Evolutionary conservation across 1,140 invertebrate genomes (phyloP).

Genomic region (Papilio dardanus): DNA sequence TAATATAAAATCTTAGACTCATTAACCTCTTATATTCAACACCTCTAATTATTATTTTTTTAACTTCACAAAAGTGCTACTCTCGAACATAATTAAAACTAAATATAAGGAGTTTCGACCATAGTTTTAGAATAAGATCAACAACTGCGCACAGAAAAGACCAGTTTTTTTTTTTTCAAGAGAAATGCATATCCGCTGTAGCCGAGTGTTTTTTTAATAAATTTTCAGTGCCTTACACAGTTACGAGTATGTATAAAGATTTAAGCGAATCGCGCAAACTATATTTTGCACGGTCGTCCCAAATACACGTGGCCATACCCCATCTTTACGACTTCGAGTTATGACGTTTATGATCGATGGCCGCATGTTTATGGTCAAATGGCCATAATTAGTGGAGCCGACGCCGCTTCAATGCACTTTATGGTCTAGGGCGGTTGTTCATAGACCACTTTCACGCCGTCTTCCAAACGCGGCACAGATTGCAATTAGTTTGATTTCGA

Average conservation of each 20-base stretch:
- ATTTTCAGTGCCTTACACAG: too few species aligned
- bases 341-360: constrained; percentile 76
- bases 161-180: too few species aligned
- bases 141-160: too few species aligned
- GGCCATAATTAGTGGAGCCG: constrained; percentile 68
- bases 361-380: constrained; percentile 71
- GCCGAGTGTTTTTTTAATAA: background rate
- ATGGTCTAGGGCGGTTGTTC: constrained; percentile 59
- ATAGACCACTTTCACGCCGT: constrained; percentile 68
- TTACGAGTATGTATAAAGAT: background rate
- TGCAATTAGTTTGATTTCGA: constrained; percentile 18
- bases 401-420: constrained; percentile 55
- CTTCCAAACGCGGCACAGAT: constrained; percentile 39
- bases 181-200: too few species aligned
- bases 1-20: background rate
- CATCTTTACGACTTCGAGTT: constrained; percentile 63
- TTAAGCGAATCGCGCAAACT: constrained; percentile 35
- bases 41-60: background rate
- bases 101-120: too few species aligned
- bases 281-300: constrained; percentile 53
- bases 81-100: too few species aligned
- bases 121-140: too few species aligned
- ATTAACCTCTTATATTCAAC: background rate
- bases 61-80: too few species aligned
- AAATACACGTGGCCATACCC: constrained; percentile 52